phyloP scores from a whole-genome alignment of 2,113 vertebrate genomes.

The sheep (Ovis aries) region ARS-UI_Ramb_v3.0 NC_056070.1:30567501-30568000 shows the following conservation, averaged over 20 bases:
- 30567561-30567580: not conserved
- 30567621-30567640: not conserved
- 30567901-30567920: not conserved
- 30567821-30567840: not conserved
- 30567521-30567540: not conserved
- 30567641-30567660: not conserved
- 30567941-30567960: not conserved
- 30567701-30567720: not conserved
- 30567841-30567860: not conserved
- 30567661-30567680: not conserved
- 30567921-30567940: not conserved
- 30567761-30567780: not conserved
- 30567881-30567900: not conserved
- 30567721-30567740: not conserved
- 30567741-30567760: not conserved
- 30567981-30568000: not conserved
- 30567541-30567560: not conserved
- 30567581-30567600: not conserved
- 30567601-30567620: not conserved
- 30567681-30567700: not conserved
- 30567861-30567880: not conserved
- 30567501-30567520: fast-evolving
- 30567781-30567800: not conserved
- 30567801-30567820: not conserved
- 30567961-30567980: not conserved